Conservation (phyloP, 2,888 invertebrate species). For the Abrostola tripartita region DNA sequence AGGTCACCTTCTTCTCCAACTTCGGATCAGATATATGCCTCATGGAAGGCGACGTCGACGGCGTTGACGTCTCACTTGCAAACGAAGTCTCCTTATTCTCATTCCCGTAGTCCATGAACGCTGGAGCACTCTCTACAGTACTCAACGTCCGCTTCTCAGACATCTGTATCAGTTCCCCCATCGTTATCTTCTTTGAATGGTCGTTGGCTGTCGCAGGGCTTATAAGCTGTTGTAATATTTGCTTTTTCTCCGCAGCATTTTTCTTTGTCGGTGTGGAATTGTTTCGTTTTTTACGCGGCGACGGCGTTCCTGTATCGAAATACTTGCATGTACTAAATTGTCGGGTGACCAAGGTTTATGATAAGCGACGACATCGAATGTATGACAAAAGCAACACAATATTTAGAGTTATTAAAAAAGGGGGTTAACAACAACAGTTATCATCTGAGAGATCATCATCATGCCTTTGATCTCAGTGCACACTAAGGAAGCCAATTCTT, state of each 20-base stretch:
- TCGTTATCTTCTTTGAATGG: conserved; percentile 89
- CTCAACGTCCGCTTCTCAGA: conserved; percentile 89
- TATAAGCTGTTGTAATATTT: conserved; percentile 93
- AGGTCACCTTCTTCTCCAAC: conserved; percentile 93
- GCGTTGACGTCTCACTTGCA: conserved; percentile 84
- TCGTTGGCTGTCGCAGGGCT: conserved; percentile 90
- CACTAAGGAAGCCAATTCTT: conserved; percentile 83
- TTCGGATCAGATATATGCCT: conserved; percentile 90
- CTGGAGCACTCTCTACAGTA: conserved; percentile 84
- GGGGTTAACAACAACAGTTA: conserved; percentile 57
- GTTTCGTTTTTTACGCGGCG: conserved; percentile 93
- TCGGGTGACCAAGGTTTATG: conserved; percentile 51
- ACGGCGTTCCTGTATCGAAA: conserved; percentile 90
- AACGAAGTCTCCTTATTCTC: conserved; percentile 90
- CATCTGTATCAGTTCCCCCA: conserved; percentile 93
- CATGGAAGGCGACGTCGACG: conserved; percentile 87
- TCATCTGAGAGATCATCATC: conserved; percentile 63
- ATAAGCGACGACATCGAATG: conserved; percentile 76
- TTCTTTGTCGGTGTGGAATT: conserved; percentile 94
- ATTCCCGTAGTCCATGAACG: conserved; percentile 81
- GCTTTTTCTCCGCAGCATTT: conserved; percentile 93
- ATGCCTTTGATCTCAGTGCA: conserved; percentile 77
- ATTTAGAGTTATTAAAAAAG: conserved; percentile 59
- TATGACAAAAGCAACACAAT: conserved; percentile 75
- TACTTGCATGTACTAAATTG: conserved; percentile 48